phyloP scores from a whole-genome alignment of 1,140 invertebrate genomes.

The Dendroctonus valens region DNA sequence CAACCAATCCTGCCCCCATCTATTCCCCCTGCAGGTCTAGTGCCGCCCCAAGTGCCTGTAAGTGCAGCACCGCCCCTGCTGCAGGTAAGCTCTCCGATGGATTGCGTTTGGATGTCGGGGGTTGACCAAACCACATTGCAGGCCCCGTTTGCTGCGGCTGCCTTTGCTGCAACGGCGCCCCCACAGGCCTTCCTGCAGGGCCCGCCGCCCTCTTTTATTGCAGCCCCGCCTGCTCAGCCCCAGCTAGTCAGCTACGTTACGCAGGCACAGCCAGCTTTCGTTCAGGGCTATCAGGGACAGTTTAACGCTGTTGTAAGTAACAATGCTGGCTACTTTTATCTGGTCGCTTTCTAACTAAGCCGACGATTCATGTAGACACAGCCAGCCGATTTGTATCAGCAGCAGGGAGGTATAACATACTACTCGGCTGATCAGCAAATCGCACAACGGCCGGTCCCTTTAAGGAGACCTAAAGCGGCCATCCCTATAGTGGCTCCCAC shows the following conservation, averaged over 20 bases:
- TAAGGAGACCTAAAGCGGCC: constrained; percentile 48
- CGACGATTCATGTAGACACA: constrained; percentile 39
- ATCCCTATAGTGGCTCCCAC: constrained; percentile 49
- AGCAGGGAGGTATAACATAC: constrained; percentile 49
- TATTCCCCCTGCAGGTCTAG: constrained; percentile 33
- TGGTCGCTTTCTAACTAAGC: too few species aligned
- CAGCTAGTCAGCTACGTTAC: constrained; percentile 45
- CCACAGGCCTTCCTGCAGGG: constrained; percentile 41
- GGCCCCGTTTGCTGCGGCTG: constrained; percentile 25
- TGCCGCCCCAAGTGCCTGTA: constrained; percentile 39
- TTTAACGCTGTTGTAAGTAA: constrained; percentile 47
- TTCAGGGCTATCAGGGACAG: constrained; percentile 42
- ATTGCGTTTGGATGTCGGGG: neutral
- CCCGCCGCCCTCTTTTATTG: constrained; percentile 40
- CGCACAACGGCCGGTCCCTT: constrained; percentile 41
- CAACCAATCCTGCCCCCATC: constrained; percentile 36
- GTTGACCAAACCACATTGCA: neutral
- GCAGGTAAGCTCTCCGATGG: neutral
- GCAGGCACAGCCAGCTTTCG: constrained; percentile 41
- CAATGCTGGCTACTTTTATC: too few species aligned
- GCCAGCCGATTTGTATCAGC: constrained; percentile 49
- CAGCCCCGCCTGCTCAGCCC: constrained; percentile 38
- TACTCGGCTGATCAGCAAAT: constrained; percentile 50
- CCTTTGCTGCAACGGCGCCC: constrained; percentile 37
- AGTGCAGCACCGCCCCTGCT: constrained; percentile 24